Evolutionary conservation across 2,888 invertebrate genomes (phyloP), one percentile per base, ranked within the genome.

Genomic region (Zygogramma bicolorata): DNA sequence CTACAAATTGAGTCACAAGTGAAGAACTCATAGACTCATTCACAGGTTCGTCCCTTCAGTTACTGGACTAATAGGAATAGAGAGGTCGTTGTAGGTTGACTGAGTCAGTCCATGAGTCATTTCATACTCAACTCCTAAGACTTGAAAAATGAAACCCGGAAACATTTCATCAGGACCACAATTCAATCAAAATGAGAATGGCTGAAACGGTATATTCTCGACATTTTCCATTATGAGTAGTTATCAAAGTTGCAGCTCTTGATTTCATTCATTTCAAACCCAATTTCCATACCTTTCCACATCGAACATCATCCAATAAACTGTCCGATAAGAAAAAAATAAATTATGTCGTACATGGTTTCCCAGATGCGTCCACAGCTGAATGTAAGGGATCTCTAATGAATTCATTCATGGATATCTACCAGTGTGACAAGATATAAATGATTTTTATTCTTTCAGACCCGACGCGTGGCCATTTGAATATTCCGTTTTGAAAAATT

Each of bases 401-500:
- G 18, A 63, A 63, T 62, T 68, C 62, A 68, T 68, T 68, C 62
- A 68, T 62, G 62, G 49, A 62, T 22, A 68, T 68, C 27, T 53
- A 62, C 34, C 68, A 61, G 61, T 34, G 53, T 68, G 68, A 68
- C 68, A 53, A 53, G 68, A 61, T 68, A 68, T 68, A 68, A 68
- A 68, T 68, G 68, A 68, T 68, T 62, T 68, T 34, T 18, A 68
- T 59, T 68, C 62, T 46, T 63, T 63, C 29, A 29, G 7, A 29
- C 10, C 7, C 46, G 63, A 63, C 25, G 40, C 63, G 63, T 46
- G 46, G 29, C 46, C 20, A 29, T 63, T 63, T 29, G 18, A 63
- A 63, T 46, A 63, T 46, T 62, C 29, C 63, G 18, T 46, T 63
- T 63, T 57, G 63, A 69, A 69, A 69, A 76, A 76, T 74, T 70